These are phyloP conservation scores for Acleris holmiana DNA, from an alignment of 2,888 invertebrate species.

Conservation along the genomic window DNA sequence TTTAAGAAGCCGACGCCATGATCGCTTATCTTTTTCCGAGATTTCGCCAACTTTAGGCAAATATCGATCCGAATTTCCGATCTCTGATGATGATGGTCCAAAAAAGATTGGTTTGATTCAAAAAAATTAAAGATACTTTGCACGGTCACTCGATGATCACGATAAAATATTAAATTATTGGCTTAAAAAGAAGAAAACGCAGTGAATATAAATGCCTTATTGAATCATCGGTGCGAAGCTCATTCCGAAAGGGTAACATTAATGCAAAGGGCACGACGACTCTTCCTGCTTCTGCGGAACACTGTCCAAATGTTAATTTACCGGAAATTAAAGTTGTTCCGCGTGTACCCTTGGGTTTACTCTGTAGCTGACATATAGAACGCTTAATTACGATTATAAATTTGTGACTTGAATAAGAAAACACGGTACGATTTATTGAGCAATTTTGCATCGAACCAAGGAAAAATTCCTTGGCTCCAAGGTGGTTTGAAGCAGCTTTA, in stretches of 20 bases:
- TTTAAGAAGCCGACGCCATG: too few relatives aligned
- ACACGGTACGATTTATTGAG: conserved; percentile 1
- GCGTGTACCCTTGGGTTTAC: conserved; percentile 68
- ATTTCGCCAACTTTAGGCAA: too few relatives aligned
- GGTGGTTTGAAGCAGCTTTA: too few relatives aligned
- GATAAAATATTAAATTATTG: background rate
- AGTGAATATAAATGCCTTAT: conserved; percentile 27
- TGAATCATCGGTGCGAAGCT: conserved; percentile 38
- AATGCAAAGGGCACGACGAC: conserved; percentile 65
- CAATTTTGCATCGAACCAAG: background rate
- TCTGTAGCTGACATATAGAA: conserved; percentile 52
- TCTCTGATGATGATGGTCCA: too few relatives aligned
- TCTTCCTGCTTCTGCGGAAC: conserved; percentile 62
- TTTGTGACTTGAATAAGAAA: conserved; percentile 7
- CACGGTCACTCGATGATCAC: too few relatives aligned
- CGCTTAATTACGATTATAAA: conserved; percentile 17
- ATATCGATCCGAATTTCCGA: too few relatives aligned
- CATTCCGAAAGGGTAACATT: conserved; percentile 56
- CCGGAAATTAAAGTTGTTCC: conserved; percentile 83
- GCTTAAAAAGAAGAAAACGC: conserved; percentile 2
- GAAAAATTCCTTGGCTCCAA: too few relatives aligned
- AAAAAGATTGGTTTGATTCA: background rate
- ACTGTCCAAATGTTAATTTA: conserved; percentile 79
- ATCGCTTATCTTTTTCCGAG: too few relatives aligned
- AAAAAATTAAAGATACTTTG: background rate